These are phyloP conservation scores for Pseudomyrmex concolor DNA, from an alignment of 1,140 invertebrate genomes.

Conservation along the genomic window DNA sequence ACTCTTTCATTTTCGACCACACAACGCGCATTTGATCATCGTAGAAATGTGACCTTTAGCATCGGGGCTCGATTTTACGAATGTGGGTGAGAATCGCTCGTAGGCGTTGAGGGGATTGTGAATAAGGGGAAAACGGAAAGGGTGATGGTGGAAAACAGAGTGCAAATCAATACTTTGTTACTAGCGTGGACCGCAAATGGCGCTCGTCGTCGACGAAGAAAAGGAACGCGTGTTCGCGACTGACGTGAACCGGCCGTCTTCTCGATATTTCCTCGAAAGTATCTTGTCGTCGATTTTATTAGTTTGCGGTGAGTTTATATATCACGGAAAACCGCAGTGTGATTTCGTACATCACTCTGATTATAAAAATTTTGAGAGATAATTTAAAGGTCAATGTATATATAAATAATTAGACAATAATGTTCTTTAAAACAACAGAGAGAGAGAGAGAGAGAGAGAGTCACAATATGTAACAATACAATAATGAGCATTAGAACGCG, in stretches of 20 bases:
- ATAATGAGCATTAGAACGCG: too few species aligned
- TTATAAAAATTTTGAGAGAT: too few species aligned
- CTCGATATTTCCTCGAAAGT: constrained; percentile 43
- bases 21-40: neutral
- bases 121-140: constrained; percentile 21
- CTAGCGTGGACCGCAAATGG: constrained; percentile 25
- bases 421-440: too few species aligned
- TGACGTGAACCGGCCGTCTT: neutral
- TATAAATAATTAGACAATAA: too few species aligned
- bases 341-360: too few species aligned
- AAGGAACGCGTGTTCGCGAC: constrained; percentile 54
- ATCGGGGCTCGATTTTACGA: constrained; percentile 30
- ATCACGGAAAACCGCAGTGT: too few species aligned
- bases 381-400: too few species aligned
- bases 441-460: too few species aligned
- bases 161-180: constrained; percentile 56
- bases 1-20: neutral
- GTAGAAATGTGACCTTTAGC: constrained; percentile 38
- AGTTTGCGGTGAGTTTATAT: constrained; percentile 58
- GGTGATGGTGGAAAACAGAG: constrained; percentile 7
- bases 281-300: neutral
- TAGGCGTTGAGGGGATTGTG: constrained; percentile 17
- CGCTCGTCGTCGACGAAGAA: constrained; percentile 29
- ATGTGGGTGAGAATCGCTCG: constrained; percentile 43
- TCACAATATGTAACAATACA: too few species aligned